These are phyloP conservation scores for Oncorhynchus clarkii DNA, from an alignment of 2,113 vertebrate species.

Conservation along the genomic window DNA sequence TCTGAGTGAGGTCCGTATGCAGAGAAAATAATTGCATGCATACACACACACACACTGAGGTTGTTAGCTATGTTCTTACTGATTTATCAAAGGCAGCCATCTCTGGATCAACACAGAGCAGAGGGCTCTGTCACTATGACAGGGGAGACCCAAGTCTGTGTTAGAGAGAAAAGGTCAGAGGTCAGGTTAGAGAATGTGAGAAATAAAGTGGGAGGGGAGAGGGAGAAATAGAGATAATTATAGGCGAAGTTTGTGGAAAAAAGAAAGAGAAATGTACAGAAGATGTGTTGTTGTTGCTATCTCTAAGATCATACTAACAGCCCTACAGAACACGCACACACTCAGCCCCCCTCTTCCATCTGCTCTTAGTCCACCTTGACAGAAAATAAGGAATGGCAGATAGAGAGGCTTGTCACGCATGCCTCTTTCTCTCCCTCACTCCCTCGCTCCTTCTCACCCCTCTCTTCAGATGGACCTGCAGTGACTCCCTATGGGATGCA, in stretches of 20 bases:
- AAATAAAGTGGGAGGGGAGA: too few species aligned
- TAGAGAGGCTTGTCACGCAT: neutral
- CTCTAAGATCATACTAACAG: neutral
- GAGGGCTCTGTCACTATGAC: too few species aligned
- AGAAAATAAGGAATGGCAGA: neutral
- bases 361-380: neutral
- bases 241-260: neutral
- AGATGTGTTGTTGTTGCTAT: neutral
- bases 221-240: too few species aligned
- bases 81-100: neutral
- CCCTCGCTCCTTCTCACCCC: neutral
- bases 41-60: neutral
- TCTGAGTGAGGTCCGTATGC: too few species aligned
- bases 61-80: neutral
- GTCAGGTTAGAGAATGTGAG: too few species aligned
- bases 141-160: too few species aligned
- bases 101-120: neutral
- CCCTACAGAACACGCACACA: neutral
- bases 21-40: too few species aligned
- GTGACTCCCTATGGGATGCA: constrained; percentile 2
- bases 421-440: neutral
- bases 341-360: neutral
- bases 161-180: too few species aligned
- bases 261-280: neutral
- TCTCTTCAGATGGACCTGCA: constrained; percentile 4